Evolutionary conservation across 1,140 invertebrate species (phyloP), one percentile per base, ranked within the genome.

Genomic region (Sesamia nonagrioides): DNA sequence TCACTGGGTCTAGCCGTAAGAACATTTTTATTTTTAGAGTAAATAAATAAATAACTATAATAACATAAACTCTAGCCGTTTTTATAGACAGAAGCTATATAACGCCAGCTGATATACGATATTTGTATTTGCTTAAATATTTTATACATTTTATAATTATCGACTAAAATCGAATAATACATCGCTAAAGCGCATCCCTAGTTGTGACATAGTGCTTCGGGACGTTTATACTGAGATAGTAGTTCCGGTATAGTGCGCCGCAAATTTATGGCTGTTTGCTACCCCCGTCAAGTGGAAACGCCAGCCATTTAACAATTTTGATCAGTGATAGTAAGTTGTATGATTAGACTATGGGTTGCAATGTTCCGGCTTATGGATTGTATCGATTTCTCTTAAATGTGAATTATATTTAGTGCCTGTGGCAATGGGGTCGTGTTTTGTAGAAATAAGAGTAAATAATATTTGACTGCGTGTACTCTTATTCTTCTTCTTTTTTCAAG

Each of bases 201-300:
- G 6, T 63, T 61, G 61, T 61, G 63, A 61, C 60, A 74, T 77
- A 50, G 48, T 50, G 40, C 45, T 6, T 27, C 69, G 35, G 56
- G 68, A 71, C 72, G 75, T 42, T 77, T 73, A 77, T 48, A 69
- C 76, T 15, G 72, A 82, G 80, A 82, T 82, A 82, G 74, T 54
- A 66, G 56, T 76, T 81, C 71, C 40, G 73, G 77, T 37, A 69
- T 72, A 58, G 77, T 76, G 77, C 71, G 74, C 58, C 33, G 17
- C 37, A 72, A 82, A 82, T 82, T 82, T 82, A 82, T 82, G 11
- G 77, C 52, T 82, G 72, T 82, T 82, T 82, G 63, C 33, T 33
- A n/a, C 45, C 69, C 58, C 77, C 63, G 80, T 82, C 76, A 78
- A 82, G 80, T 75, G 76, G 63, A 74, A 82, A 58, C 52, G 52